Base-by-base conservation (phyloP, 1,140 invertebrate species). In the Trichogramma pretiosum region DNA sequence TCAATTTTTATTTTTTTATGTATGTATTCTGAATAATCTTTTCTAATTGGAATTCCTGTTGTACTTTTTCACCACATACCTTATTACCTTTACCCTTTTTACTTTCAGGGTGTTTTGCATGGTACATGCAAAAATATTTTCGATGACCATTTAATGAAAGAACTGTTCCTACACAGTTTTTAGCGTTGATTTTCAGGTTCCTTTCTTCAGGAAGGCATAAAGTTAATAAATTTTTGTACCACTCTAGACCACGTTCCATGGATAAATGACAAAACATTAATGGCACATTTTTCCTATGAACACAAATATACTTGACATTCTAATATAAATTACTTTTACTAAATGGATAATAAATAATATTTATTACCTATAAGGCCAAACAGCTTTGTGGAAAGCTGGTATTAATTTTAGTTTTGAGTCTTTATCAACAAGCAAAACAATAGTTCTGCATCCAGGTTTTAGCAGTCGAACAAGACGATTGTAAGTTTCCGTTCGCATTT, bases 71-170 rank as follows among this genome's bases (percentile, higher is more conserved):
- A 9, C 18, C 37, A 46, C 40, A 46, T 61, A 80, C 77, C 68
- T 79, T 82, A 5, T 74, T 72, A 35, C 78, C 77, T 56, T 68
- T 74, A 33, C 64, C 68, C 58, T 69, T 68, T 18, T 54, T 67
- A 43, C 64, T 65, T 51, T 82, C 82, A 16, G 80, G 80, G 69
- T 93, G 89, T 66, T 93, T 95, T 26, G 93, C 91, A 72, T 99
- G 94, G 72, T 96, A 98, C 74, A 99, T 93, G 65, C 91, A 97
- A 73, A 97, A 98, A 71, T 98, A 98, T 71, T 93, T 93, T 38
- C 93, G 76, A 68, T 93, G 89, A 4, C 94, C 94, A 73, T 98
- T 98, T 26, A 98, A 72, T 2, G 93, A 88, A 17, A 99, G 70
- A 23, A 99, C 94, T 17, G 96, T 99, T 5, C 96, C 96, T 24